Percentiles rank a stretch among this genome's conserved stretches.
phyloP scores from a whole-genome alignment of 2,797 vertebrate genomes.

The Poecilia wingei region DNA sequence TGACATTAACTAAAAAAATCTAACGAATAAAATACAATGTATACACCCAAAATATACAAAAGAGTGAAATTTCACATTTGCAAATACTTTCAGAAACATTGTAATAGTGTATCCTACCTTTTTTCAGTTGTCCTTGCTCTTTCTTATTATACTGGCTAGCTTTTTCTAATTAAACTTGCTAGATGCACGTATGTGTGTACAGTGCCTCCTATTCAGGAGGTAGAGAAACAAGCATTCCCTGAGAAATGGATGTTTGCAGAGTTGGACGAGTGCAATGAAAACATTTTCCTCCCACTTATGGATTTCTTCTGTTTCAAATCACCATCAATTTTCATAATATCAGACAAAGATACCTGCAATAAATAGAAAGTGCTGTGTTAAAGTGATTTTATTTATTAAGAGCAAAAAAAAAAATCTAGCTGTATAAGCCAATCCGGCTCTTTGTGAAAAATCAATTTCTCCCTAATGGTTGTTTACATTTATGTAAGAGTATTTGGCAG shows the following conservation, averaged over 20 bases:
- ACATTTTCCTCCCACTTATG: background rate
- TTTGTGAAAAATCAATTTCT: background rate
- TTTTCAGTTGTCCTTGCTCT: background rate
- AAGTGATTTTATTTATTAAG: background rate
- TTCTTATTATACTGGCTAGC: background rate
- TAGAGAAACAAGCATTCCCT: background rate
- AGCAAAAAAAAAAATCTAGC: background rate
- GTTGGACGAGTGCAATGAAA: background rate
- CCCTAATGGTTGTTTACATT: background rate
- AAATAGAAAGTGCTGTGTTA: background rate
- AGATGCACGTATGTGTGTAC: background rate
- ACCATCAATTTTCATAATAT: background rate
- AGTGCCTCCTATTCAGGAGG: background rate
- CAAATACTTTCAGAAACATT: background rate
- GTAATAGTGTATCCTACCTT: background rate
- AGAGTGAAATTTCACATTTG: background rate
- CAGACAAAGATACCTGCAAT: background rate
- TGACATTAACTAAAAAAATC: background rate
- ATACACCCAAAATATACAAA: background rate
- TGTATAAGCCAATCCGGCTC: background rate
- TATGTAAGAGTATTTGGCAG: background rate
- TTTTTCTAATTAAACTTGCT: background rate
- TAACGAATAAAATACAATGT: background rate
- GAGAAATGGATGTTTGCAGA: background rate
- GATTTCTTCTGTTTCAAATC: background rate